These are phyloP conservation scores for Mimumesa dahlbomi DNA, from an alignment of 2,888 invertebrate species.

Conservation along the genomic window DNA sequence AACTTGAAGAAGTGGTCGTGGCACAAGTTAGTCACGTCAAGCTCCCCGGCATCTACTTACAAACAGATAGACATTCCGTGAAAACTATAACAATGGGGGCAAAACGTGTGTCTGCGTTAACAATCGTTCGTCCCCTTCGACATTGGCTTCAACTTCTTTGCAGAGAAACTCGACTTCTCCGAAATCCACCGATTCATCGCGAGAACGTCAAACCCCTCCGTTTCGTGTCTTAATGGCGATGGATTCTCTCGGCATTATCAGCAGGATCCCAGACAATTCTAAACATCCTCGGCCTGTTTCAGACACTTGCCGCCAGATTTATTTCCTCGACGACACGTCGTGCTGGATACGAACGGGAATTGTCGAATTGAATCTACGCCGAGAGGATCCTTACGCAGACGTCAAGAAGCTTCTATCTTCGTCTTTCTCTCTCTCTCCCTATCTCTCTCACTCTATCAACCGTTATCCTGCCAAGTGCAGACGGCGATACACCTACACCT, in stretches of 20 bases:
- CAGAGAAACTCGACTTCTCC: conserved; percentile 24
- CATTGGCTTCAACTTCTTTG: conserved; percentile 14
- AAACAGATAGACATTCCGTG: no score
- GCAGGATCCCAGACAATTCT: conserved; percentile 6
- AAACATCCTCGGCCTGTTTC: conserved; percentile 27
- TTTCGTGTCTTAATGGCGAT: conserved; percentile 35
- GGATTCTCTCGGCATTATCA: conserved; percentile 29
- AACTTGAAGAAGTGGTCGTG: not conserved
- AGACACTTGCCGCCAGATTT: conserved; percentile 53
- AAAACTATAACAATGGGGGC: conserved; percentile 6
- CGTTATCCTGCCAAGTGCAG: conserved; percentile 55
- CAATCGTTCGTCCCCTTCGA: conserved; percentile 15
- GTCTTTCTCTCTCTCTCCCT: conserved; percentile 10
- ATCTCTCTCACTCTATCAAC: not conserved
- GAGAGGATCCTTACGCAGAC: conserved; percentile 40
- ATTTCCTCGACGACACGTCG: conserved; percentile 43
- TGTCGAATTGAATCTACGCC: conserved; percentile 53
- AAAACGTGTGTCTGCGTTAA: no score
- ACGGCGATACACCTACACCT: conserved; percentile 31
- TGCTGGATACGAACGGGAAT: conserved; percentile 31
- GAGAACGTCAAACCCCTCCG: conserved; percentile 14
- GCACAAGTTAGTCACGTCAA: not conserved
- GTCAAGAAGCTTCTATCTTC: conserved; percentile 36
- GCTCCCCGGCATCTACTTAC: not conserved
- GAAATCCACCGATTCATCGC: conserved; percentile 18